Evolutionary conservation across 2,797 vertebrate species (phyloP).

Genomic region (Myripristis jacobus): DNA sequence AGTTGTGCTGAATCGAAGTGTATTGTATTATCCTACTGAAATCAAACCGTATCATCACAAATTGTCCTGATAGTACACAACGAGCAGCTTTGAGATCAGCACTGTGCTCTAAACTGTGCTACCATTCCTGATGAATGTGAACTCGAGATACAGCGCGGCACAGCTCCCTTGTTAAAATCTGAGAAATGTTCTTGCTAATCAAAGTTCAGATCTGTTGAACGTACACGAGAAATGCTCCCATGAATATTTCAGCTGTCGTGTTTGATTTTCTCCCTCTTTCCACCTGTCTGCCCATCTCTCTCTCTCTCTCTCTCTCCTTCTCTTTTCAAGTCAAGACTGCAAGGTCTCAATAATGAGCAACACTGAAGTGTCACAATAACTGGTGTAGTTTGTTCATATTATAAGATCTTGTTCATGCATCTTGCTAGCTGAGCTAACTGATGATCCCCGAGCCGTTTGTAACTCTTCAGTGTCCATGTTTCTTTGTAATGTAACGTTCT

Average conservation of each 20-base stretch:
- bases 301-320: neutral
- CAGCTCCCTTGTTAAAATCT: constrained; percentile 17
- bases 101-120: no score
- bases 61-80: no score
- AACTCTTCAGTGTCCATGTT: no score
- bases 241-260: constrained; percentile 53
- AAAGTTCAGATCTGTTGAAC: neutral
- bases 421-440: neutral
- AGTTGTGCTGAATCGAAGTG: no score
- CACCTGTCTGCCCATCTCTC: neutral
- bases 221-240: constrained; percentile 32
- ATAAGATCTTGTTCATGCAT: neutral
- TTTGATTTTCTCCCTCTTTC: constrained; percentile 23
- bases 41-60: no score
- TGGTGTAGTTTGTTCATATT: neutral
- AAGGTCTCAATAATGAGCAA: neutral
- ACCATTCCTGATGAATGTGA: constrained; percentile 14
- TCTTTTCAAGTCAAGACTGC: neutral
- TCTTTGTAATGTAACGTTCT: no score
- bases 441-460: no score
- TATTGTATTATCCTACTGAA: no score
- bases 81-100: no score
- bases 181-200: neutral
- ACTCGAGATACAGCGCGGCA: constrained; percentile 16
- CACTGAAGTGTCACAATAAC: neutral